phyloP scores from a whole-genome alignment of 2,113 vertebrate genomes.

The Clarias batrachus region DNA sequence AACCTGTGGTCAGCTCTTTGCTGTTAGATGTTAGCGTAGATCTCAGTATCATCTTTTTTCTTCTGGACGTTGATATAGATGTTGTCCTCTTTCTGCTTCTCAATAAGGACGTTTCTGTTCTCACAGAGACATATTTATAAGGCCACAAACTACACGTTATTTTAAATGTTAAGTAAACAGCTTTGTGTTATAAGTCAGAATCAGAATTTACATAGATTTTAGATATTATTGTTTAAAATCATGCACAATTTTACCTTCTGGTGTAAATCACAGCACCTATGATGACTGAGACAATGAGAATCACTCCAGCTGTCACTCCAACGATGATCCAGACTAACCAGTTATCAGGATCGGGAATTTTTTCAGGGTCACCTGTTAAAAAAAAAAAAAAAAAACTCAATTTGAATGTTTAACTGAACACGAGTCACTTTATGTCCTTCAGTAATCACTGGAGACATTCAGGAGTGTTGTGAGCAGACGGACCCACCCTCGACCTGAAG shows the following conservation, averaged over 20 bases:
- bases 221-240: not conserved
- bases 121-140: not conserved
- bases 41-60: no score
- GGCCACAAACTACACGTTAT: not conserved
- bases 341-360: not conserved
- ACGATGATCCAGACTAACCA: not conserved
- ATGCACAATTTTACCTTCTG: slow-evolving; percentile 4
- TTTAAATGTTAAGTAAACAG: not conserved
- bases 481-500: no score
- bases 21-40: no score
- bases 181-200: not conserved
- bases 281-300: not conserved
- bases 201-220: not conserved
- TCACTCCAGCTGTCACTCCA: not conserved
- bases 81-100: slow-evolving; percentile 12
- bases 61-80: not conserved
- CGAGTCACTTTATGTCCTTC: not conserved
- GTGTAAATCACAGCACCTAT: not conserved
- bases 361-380: not conserved
- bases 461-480: not conserved
- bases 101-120: not conserved
- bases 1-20: no score
- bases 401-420: not conserved
- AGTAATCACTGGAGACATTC: not conserved
- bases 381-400: no score